These are phyloP conservation scores for Colius striatus DNA, from an alignment of 2,113 vertebrate genomes.

Conservation along the genomic window DNA sequence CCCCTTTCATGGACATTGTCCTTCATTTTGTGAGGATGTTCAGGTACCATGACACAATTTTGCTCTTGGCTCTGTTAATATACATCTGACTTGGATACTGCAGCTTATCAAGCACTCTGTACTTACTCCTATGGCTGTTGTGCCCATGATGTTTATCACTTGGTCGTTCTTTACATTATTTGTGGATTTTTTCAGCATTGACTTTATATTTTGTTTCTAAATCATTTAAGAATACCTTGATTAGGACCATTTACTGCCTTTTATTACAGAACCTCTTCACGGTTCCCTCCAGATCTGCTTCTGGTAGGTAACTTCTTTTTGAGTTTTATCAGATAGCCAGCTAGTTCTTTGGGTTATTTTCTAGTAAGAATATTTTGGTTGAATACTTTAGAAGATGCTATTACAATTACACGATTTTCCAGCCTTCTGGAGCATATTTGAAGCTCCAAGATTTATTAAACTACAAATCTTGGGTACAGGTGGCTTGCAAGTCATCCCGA, in stretches of 20 bases:
- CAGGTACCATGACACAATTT: not conserved
- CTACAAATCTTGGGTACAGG: accelerated
- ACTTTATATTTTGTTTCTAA: not conserved
- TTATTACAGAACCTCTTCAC: not conserved
- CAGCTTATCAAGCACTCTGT: not conserved
- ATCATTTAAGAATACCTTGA: not conserved
- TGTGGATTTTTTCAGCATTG: not conserved
- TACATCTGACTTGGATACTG: not conserved
- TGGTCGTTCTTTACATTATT: not conserved
- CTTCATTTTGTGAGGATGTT: not conserved
- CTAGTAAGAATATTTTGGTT: not conserved
- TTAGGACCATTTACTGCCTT: not conserved
- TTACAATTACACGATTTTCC: not conserved
- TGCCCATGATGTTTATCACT: not conserved
- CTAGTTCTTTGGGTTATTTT: not conserved
- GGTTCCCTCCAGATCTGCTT: not conserved
- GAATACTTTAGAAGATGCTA: not conserved
- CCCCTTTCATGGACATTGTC: not conserved
- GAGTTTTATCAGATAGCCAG: not conserved
- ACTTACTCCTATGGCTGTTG: not conserved
- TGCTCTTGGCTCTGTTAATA: not conserved
- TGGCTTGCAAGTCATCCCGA: not conserved
- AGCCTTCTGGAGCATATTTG: not conserved
- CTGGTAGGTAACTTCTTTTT: not conserved
- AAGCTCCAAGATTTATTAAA: not conserved